Base-by-base conservation (phyloP, 2,888 invertebrate genomes). In the Melanophora roralis region DNA sequence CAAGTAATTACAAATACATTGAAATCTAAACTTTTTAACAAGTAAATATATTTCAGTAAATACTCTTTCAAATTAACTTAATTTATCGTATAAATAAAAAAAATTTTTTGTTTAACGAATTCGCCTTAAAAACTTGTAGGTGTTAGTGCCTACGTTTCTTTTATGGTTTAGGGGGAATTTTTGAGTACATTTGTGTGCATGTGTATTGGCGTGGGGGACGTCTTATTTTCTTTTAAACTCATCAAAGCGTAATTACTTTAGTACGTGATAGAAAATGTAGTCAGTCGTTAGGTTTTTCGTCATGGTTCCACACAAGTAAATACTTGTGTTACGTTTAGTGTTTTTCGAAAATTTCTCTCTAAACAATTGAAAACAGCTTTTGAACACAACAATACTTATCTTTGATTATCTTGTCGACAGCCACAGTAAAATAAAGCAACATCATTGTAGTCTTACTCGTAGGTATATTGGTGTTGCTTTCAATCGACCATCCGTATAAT, bases 241-340 rank as follows among this genome's bases (percentile, higher is more conserved):
- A 80, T 45, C 68, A 62, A 76, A 80, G 80, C 80, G 73, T 80
- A 64, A 53, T 80, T 72, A 72, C 72, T 72, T 64, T 64, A 64
- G 62, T 38, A 53, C 62, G n/a, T 62, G 40, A 53, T 55, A 19
- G 23, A 64, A 34, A 36, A 51, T 53, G 11, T 45, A 45, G 72
- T 51, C 21, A 27, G 27, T 27, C 27, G 27, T 40, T 71, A 21
- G 43, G 34, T 62, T n/a, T 53, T 43, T 45, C 71, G 72, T 72
- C 16, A 55, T 62, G 72, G 53, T 72, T 62, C 62, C 55, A 45
- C 72, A 55, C 72, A 72, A 64, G 45, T 64, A 64, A 64, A 36
- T 72, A 72, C 27, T 34, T 62, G 45, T 64, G 53, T 64, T 45
- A 36, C 47, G 1, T 47, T 43, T 49, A 19, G 3, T 53, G 27